Base-by-base conservation (phyloP, 2,797 vertebrate species). In the Cygnus olor region DNA sequence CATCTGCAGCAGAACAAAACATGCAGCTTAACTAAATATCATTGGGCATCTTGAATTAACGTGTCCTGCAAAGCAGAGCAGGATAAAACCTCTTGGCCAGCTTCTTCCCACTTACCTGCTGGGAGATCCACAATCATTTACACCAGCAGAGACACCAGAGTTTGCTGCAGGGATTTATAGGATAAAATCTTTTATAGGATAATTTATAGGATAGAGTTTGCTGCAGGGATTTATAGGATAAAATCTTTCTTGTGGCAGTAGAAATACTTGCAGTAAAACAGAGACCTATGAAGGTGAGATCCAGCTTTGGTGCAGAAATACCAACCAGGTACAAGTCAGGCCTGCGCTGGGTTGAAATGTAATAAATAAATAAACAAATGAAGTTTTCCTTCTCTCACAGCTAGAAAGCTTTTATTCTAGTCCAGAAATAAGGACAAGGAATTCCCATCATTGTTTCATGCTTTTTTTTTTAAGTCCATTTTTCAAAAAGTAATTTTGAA, bases 401-500 rank as follows among this genome's bases (percentile, higher is more conserved):
- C 87, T 61, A 91, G 63, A 93, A 92, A 92, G 76, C 69, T 92
- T 95, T 95, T 96, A 77, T 92, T 87, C 79, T 63, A 74, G 38
- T 53, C 45, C 42, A 3, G 57, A 44, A 76, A 78, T 63, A 88
- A 92, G 79, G 76, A 85, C 58, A 69, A 93, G 90, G 70, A 93
- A 94, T 96, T 97, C 95, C 91, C 94, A 96, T 30, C 72, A 93
- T 95, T 95, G 94, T 96, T 96, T 42, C 65, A 77, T 34, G 72
- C 44, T 28, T 10, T 82, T 49, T 69, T 60, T 95, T 94, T 76
- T 11, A 74, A 87, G 76, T 86, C 63, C 54, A 96, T 97, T 97
- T 97, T 95, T 97, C 96, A 97, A 95, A 96, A 97, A 96, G 90
- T 85, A 96, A 97, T 96, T 96, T 95, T 96, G 93, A 94, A 94